Evolutionary conservation across 1,140 invertebrate species (phyloP).

Genomic region (Cydia pomonella): DNA sequence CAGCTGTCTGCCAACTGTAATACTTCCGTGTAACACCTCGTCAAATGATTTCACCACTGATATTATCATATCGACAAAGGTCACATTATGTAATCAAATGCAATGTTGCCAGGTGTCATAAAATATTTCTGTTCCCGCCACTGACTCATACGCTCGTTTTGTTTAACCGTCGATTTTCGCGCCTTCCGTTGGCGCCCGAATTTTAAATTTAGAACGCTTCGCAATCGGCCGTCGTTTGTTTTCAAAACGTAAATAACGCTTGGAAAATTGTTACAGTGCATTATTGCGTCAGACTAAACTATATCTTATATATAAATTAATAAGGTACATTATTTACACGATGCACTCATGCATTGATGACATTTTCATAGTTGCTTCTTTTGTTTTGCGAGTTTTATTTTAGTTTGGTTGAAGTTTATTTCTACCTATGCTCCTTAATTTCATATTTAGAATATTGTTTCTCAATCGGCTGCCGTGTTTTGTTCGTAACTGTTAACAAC

Average conservation of each 20-base stretch:
- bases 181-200: conserved; percentile 55
- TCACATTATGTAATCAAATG: conserved; percentile 33
- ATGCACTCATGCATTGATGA: background rate
- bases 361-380: background rate
- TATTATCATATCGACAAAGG: conserved; percentile 1
- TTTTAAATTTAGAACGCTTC: conserved; percentile 52
- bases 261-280: background rate
- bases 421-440: background rate
- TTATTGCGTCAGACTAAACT: background rate
- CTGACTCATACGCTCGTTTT: conserved; percentile 53
- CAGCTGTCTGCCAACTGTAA: background rate
- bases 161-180: conserved; percentile 46
- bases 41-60: conserved; percentile 28
- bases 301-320: background rate
- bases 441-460: conserved; percentile 19
- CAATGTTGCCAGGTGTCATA: conserved; percentile 53
- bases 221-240: conserved; percentile 34
- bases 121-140: conserved; percentile 53
- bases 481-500: conserved; percentile 15
- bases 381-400: conserved; percentile 3
- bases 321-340: background rate
- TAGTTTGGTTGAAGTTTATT: background rate
- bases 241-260: conserved; percentile 4
- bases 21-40: conserved; percentile 10
- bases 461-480: conserved; percentile 21